Percentiles rank a stretch among this genome's conserved stretches.
phyloP scores from a whole-genome alignment of 2,113 vertebrate genomes.

The Bos indicus region DNA sequence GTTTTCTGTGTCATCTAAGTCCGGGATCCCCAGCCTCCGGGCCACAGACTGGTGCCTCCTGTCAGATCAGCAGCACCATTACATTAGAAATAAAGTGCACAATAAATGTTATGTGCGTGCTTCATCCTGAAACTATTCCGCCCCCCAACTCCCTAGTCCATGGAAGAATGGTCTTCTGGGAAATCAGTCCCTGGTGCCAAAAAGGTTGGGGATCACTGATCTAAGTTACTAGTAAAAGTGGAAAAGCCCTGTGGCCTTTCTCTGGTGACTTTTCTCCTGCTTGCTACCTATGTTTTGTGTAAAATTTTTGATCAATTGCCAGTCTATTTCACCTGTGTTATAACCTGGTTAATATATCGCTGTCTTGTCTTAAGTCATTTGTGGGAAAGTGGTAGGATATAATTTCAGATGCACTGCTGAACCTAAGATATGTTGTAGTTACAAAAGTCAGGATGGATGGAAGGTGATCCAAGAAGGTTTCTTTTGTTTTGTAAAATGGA shows the following conservation, averaged over 20 bases:
- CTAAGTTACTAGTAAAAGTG: neutral
- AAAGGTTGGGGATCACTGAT: neutral
- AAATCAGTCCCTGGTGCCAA: neutral
- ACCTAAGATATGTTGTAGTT: too few relatives aligned
- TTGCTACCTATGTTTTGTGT: neutral
- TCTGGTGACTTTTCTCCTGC: neutral
- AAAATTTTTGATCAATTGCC: neutral
- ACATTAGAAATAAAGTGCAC: too few relatives aligned
- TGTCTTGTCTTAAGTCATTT: too few relatives aligned
- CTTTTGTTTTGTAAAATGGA: too few relatives aligned
- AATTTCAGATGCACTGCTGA: too few relatives aligned
- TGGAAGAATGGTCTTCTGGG: neutral
- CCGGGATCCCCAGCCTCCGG: neutral
- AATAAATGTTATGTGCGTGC: too few relatives aligned
- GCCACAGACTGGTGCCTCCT: neutral
- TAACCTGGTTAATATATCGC: too few relatives aligned
- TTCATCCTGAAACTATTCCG: neutral
- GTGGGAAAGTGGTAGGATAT: too few relatives aligned
- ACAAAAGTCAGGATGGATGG: too few relatives aligned
- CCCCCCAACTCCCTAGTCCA: neutral
- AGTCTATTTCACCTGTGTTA: neutral
- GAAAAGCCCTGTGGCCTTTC: neutral
- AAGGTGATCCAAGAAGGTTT: too few relatives aligned
- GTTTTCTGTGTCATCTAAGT: constrained; percentile 32
- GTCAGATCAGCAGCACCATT: neutral